A percentile compares a stretch with the other conserved stretches of the same genome.
phyloP scores from a whole-genome alignment of 2,113 vertebrate genomes.

The Carassius carassius region DNA sequence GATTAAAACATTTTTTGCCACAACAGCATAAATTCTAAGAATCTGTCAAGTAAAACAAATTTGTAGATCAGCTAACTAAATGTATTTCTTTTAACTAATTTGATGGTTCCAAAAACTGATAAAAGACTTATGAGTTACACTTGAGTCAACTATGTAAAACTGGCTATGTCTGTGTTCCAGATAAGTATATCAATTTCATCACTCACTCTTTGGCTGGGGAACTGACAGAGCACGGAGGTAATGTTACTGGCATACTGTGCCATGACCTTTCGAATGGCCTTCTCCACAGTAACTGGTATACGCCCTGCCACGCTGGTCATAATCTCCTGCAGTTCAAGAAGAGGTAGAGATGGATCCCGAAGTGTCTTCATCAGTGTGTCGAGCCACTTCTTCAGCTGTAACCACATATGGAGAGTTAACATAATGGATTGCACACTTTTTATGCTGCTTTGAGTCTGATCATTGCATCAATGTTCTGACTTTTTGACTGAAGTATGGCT shows the following conservation, averaged over 20 bases:
- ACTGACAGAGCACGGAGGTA: slow-evolving; percentile 96
- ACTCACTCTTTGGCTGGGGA: slow-evolving; percentile 94
- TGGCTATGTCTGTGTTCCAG: not conserved
- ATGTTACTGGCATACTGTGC: slow-evolving; percentile 97
- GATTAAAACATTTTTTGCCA: no score
- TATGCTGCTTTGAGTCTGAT: not conserved
- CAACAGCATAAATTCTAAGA: no score
- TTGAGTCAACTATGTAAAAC: not conserved
- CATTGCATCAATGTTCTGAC: slow-evolving; percentile 59
- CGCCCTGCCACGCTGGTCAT: slow-evolving; percentile 93
- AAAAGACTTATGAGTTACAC: not conserved
- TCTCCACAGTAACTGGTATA: slow-evolving; percentile 86
- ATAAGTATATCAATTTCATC: not conserved
- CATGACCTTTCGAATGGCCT: slow-evolving; percentile 91
- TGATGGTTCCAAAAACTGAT: no score
- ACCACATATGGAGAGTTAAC: not conserved
- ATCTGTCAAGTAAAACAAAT: not conserved
- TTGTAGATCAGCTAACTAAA: not conserved
- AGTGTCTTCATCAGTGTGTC: slow-evolving; percentile 88
- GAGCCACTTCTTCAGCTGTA: slow-evolving; percentile 91
- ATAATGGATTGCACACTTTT: not conserved
- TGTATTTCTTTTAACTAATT: no score
- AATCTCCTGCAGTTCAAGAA: slow-evolving; percentile 96
- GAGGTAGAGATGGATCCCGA: slow-evolving; percentile 87
- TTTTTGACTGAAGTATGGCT: slow-evolving; percentile 88